Evolutionary conservation across 2,888 invertebrate species (phyloP).

Genomic region (Scaptomyza caliginosa): DNA sequence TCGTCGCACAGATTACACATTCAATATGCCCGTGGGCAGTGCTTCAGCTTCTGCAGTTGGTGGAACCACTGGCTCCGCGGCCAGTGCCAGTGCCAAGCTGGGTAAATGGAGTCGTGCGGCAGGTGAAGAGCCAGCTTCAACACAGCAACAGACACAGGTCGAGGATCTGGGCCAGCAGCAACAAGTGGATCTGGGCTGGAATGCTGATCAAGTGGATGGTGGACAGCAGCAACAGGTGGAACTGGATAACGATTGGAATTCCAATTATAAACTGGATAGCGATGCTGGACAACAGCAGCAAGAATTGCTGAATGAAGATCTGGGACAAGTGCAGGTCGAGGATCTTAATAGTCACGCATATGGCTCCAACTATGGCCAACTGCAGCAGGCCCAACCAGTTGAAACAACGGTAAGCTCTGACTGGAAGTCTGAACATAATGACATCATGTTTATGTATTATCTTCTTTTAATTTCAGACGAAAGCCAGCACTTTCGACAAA

Average conservation of each 20-base stretch:
- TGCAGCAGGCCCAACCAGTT: conserved; percentile 27
- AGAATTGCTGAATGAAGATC: conserved; percentile 23
- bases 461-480: conserved; percentile 49
- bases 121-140: conserved; percentile 61
- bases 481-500: conserved; percentile 65
- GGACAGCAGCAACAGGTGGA: conserved; percentile 47
- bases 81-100: conserved; percentile 46
- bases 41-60: conserved; percentile 59
- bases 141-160: conserved; percentile 56
- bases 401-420: conserved; percentile 46
- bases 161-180: conserved; percentile 53
- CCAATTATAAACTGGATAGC: conserved; percentile 24
- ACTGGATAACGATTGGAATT: conserved; percentile 30
- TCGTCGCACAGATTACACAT: conserved; percentile 57
- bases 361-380: conserved; percentile 26
- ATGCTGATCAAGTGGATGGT: conserved; percentile 34
- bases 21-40: conserved; percentile 51
- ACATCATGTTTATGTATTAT: not conserved
- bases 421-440: not conserved
- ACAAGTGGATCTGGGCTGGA: conserved; percentile 43
- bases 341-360: conserved; percentile 30
- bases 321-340: conserved; percentile 51
- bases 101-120: conserved; percentile 57
- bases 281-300: conserved; percentile 52
- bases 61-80: conserved; percentile 50